Evolutionary conservation across 2,113 vertebrate genomes (phyloP).

Genomic region (Xyrauchen texanus): DNA sequence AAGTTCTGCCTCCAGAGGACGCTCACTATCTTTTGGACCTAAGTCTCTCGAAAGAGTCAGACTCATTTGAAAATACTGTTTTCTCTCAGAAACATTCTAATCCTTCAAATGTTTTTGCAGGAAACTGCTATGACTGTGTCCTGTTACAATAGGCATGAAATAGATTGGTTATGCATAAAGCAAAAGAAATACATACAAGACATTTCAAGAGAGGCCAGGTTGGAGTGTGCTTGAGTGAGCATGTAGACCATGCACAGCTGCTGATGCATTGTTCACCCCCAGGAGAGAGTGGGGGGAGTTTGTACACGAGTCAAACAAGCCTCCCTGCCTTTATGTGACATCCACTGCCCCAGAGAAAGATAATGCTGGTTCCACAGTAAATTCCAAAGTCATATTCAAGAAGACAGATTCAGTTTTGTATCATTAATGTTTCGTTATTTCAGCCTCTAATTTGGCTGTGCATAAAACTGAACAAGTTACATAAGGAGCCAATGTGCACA

Average conservation of each 20-base stretch:
- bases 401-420: constrained; percentile 18
- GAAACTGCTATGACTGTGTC: neutral
- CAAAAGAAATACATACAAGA: neutral
- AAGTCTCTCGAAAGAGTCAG: neutral
- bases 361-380: constrained; percentile 12
- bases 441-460: constrained; percentile 2
- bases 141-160: neutral
- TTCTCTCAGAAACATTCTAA: neutral
- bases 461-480: constrained; percentile 11
- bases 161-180: neutral
- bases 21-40: no score
- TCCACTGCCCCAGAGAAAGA: constrained; percentile 52
- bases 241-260: constrained; percentile 74
- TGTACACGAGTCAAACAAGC: constrained; percentile 64
- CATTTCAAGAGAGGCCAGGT: constrained; percentile 54
- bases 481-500: neutral
- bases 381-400: constrained; percentile 20
- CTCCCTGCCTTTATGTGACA: constrained; percentile 65
- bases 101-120: neutral
- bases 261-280: constrained; percentile 68
- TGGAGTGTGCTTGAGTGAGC: constrained; percentile 72
- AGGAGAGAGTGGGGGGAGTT: constrained; percentile 64
- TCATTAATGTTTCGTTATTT: constrained; percentile 7
- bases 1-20: no score
- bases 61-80: neutral